Base-by-base conservation (phyloP, 2,113 vertebrate species). In the Micromys minutus region DNA sequence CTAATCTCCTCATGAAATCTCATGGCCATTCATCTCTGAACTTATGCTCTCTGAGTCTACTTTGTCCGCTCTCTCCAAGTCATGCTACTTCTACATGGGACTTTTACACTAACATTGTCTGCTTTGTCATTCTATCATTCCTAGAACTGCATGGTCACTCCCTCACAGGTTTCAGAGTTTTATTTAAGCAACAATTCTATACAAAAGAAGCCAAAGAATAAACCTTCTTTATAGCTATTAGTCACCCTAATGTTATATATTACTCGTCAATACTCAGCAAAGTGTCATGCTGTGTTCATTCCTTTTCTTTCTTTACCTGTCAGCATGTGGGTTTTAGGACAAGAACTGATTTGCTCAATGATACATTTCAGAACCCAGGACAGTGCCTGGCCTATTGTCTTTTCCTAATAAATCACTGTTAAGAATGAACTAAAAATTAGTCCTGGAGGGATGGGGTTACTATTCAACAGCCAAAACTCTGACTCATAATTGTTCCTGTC, bases 351-450 rank as follows among this genome's bases (percentile, higher is more conserved):
- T 74, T 84, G 22, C 63, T 79, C 34, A 29, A 12, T 86, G 57
- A 7, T 52, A 22, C 65, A 77, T 59, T 97, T 97, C 91, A 95
- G 94, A 45, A 96, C 71, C 76, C 81, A 94, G 76, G 91, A 96
- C 65, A 94, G 87, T 76, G 76, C 12, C 76, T 86, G 52, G 29
- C 19, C 87, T 34, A 61, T 75, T 47, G 52, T 69, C 69, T 9
- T 31, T 84, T 6, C 24, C n/a, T 22, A 52, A 31, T 77, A 85
- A 83, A 67, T 69, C 42, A 31, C 36, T 71, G 17, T 52, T 87
- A 91, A 72, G 47, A 94, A 77, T 42, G 16, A 93, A 17, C 67
- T 29, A 71, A 52, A 11, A 52, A 50, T 7, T 50, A n/a, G n/a
- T n/a, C n/a, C n/a, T n/a, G n/a, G n/a, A n/a, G n/a, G n/a, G n/a